Evolutionary conservation across 2,797 vertebrate genomes (phyloP).

Genomic region (Ceryle rudis): DNA sequence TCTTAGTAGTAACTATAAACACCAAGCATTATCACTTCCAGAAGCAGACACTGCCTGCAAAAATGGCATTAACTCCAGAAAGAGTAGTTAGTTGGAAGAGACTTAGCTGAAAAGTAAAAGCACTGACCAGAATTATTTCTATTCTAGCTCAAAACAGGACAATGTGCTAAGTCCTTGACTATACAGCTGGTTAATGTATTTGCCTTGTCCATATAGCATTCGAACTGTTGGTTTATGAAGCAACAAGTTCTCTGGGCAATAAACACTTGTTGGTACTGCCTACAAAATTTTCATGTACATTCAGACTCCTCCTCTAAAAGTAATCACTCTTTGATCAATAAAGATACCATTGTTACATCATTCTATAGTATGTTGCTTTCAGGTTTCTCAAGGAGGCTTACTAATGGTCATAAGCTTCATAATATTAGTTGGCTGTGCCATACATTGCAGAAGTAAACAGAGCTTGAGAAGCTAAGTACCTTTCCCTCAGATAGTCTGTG

Average conservation of each 20-base stretch:
- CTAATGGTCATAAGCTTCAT: background rate
- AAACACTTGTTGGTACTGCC: background rate
- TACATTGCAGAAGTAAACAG: background rate
- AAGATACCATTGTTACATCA: background rate
- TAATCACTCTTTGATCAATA: background rate
- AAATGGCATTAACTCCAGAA: background rate
- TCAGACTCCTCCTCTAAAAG: background rate
- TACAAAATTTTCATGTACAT: background rate
- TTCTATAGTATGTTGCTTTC: background rate
- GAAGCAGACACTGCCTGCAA: background rate
- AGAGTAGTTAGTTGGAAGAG: background rate
- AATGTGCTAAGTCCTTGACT: background rate
- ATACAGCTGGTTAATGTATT: background rate
- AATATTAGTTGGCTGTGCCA: background rate
- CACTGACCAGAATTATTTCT: background rate
- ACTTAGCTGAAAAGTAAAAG: background rate
- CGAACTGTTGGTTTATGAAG: background rate
- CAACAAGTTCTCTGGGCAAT: background rate
- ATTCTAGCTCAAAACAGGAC: background rate
- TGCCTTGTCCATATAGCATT: background rate
- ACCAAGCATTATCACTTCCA: background rate
- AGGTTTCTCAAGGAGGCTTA: background rate
- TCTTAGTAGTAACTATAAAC: background rate
- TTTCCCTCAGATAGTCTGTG: background rate
- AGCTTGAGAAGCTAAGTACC: background rate